These are phyloP conservation scores for Drosophila silvestris DNA, from an alignment of 2,888 invertebrate genomes.

Conservation along the genomic window DNA sequence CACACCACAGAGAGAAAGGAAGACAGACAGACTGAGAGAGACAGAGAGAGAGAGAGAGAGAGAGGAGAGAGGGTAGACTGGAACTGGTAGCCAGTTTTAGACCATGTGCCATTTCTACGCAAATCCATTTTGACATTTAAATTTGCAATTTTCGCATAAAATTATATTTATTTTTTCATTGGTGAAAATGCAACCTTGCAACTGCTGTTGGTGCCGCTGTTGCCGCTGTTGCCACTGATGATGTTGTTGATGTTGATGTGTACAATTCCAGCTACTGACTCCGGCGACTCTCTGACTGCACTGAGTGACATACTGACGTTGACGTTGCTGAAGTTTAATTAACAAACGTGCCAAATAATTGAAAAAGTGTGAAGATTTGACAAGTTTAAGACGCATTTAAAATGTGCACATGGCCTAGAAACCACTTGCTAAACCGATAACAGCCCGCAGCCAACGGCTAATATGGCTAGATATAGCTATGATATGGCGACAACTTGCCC, in stretches of 20 bases:
- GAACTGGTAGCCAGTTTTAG: slow-evolving; percentile 31
- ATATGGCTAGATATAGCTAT: background rate
- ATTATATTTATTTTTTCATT: slow-evolving; percentile 72
- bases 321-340: slow-evolving; percentile 83
- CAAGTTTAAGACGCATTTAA: slow-evolving; percentile 83
- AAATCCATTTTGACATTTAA: slow-evolving; percentile 82
- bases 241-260: slow-evolving; percentile 50
- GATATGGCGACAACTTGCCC: slow-evolving; percentile 51
- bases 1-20: background rate
- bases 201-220: slow-evolving; percentile 22
- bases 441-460: slow-evolving; percentile 8
- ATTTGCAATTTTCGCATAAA: slow-evolving; percentile 81
- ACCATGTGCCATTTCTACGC: slow-evolving; percentile 63
- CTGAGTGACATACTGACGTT: slow-evolving; percentile 64
- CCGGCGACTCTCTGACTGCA: slow-evolving; percentile 16
- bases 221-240: slow-evolving; percentile 17
- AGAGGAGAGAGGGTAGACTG: background rate
- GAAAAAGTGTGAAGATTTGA: slow-evolving; percentile 84
- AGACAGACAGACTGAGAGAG: background rate
- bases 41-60: background rate
- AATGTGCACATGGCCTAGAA: slow-evolving; percentile 29
- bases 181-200: slow-evolving; percentile 71
- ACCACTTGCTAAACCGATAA: slow-evolving; percentile 19
- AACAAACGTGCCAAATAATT: slow-evolving; percentile 83
- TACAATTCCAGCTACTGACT: slow-evolving; percentile 33